Evolutionary conservation across 2,797 vertebrate genomes (phyloP).

Genomic region (Enteromius unitaeniatus): DNA sequence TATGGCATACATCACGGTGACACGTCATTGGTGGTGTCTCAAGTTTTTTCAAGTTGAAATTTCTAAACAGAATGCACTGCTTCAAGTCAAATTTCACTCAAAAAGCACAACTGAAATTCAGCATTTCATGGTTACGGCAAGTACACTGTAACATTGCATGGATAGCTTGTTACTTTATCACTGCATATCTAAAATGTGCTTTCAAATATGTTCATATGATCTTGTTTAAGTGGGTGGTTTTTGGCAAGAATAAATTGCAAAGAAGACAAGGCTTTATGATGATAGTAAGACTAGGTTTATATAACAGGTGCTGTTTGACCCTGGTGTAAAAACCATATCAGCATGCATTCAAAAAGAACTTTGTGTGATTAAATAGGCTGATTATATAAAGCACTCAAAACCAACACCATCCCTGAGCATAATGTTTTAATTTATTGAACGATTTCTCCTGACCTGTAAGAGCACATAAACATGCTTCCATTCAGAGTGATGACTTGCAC

Average conservation of each 20-base stretch:
- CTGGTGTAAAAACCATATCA: constrained; percentile 4
- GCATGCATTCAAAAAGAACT: constrained; percentile 27
- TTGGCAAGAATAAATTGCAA: constrained; percentile 1
- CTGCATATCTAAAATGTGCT: background rate
- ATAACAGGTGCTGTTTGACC: constrained; percentile 29
- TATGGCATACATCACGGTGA: background rate
- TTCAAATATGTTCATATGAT: background rate
- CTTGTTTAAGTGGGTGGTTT: constrained; percentile 25
- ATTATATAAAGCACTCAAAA: constrained; percentile 30
- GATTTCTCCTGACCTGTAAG: constrained; percentile 18
- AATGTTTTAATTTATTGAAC: constrained; percentile 25
- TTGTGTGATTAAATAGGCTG: constrained; percentile 14
- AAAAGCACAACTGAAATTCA: background rate
- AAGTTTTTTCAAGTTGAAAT: background rate
- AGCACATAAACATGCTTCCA: constrained; percentile 26
- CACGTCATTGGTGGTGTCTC: background rate
- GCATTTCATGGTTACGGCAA: background rate
- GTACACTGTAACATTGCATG: background rate
- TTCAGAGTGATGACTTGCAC: constrained; percentile 53
- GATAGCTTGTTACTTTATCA: background rate
- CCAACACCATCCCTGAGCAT: background rate
- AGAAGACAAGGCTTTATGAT: background rate
- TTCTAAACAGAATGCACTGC: background rate
- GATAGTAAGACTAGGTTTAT: constrained; percentile 22
- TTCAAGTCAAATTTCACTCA: background rate